Evolutionary conservation across 1,140 invertebrate species (phyloP).

Genomic region (Lordiphosa collinella): DNA sequence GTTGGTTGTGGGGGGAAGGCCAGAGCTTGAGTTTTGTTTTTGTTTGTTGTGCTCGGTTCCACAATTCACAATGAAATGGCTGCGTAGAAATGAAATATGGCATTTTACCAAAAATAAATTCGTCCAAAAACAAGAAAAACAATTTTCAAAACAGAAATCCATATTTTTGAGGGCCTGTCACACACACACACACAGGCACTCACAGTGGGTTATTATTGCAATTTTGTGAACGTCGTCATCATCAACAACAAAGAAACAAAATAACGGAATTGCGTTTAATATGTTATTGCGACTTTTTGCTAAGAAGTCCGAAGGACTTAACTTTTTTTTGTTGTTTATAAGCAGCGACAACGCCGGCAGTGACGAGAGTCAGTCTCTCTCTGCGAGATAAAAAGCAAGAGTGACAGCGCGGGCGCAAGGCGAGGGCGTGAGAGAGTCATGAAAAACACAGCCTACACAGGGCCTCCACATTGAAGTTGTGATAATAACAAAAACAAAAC

Average conservation of each 20-base stretch:
- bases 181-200: conserved; percentile 6
- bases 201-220: conserved; percentile 3
- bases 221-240: conserved; percentile 25
- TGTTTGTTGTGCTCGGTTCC: conserved; percentile 26
- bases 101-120: conserved; percentile 66
- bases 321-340: not conserved
- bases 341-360: conserved; percentile 35
- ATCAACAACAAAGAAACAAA: conserved; percentile 8
- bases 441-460: conserved; percentile 14
- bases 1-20: not conserved
- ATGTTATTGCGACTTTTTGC: conserved; percentile 7
- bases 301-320: conserved; percentile 1
- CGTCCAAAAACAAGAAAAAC: conserved; percentile 28
- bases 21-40: not conserved
- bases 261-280: conserved; percentile 4
- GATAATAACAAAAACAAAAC: conserved; percentile 63
- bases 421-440: conserved; percentile 1
- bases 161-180: conserved; percentile 46
- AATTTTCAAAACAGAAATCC: conserved; percentile 25
- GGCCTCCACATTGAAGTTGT: conserved; percentile 40
- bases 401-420: conserved; percentile 19
- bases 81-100: conserved; percentile 64
- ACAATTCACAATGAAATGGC: conserved; percentile 18
- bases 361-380: conserved; percentile 2
- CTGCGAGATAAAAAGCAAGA: not conserved